A percentile compares a stretch with the other conserved stretches of the same genome.
Evolutionary conservation across 1,140 invertebrate genomes (phyloP).

Genomic region (Tetranychus cinnabarinus): DNA sequence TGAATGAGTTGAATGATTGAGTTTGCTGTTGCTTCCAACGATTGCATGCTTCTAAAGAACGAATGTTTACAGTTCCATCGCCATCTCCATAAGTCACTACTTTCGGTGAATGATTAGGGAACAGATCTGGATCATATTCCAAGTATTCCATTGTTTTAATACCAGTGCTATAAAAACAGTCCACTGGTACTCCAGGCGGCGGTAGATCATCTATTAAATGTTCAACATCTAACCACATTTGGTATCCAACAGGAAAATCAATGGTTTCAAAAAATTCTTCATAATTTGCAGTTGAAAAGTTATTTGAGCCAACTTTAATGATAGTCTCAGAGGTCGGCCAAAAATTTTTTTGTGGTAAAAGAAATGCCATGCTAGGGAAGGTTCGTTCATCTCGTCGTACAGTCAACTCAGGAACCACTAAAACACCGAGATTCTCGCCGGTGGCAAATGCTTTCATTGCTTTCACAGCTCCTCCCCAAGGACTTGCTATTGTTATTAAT

Average conservation of each 20-base stretch:
- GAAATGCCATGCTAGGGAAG: constrained; percentile 71
- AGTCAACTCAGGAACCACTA: constrained; percentile 46
- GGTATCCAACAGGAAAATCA: constrained; percentile 52
- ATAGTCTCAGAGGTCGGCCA: constrained; percentile 64
- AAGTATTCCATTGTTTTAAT: constrained; percentile 38
- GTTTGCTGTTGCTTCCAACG: constrained; percentile 38
- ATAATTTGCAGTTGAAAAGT: constrained; percentile 64
- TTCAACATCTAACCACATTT: constrained; percentile 64
- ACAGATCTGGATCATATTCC: neutral
- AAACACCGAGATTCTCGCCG: constrained; percentile 63
- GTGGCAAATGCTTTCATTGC: constrained; percentile 78
- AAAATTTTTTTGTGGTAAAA: constrained; percentile 64
- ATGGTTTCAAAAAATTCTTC: constrained; percentile 61
- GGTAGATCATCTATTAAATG: constrained; percentile 40
- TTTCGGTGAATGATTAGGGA: neutral
- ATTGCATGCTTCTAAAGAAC: neutral
- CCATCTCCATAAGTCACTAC: neutral
- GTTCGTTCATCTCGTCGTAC: constrained; percentile 69
- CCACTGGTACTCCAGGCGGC: constrained; percentile 60
- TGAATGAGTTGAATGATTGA: constrained; percentile 34
- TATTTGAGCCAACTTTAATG: constrained; percentile 35
- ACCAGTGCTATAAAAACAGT: constrained; percentile 59
- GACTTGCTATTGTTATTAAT: constrained; percentile 55
- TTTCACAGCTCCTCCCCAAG: constrained; percentile 82
- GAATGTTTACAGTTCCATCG: neutral